A percentile compares a stretch with the other conserved stretches of the same genome.
Conservation (phyloP, 2,888 invertebrate genomes). For the Poecilobothrus nobilitatus region DNA sequence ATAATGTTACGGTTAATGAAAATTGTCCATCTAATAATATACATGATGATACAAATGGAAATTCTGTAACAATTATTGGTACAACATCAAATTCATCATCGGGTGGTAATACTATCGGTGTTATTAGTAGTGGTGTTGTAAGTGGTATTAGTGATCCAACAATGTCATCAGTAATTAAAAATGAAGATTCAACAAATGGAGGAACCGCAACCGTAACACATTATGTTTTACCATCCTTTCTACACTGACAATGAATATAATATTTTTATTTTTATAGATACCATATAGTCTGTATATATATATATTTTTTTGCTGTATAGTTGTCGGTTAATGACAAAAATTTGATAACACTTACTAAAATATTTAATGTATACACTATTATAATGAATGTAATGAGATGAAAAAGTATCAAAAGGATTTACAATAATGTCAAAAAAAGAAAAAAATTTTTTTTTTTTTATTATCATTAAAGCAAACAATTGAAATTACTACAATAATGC, state of each 20-base stretch:
- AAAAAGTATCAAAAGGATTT: no score
- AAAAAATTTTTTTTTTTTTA: no score
- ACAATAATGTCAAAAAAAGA: no score
- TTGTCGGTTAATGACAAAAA: no score
- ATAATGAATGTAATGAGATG: no score
- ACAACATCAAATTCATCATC: background rate
- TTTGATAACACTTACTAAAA: no score
- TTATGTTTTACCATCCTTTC: constrained; percentile 45
- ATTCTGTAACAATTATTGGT: background rate
- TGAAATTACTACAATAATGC: no score
- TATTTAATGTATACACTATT: no score
- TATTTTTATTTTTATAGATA: no score
- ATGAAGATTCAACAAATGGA: constrained; percentile 32
- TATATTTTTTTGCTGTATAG: no score
- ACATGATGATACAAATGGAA: constrained; percentile 18
- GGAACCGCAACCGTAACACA: constrained; percentile 34
- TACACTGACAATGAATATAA: constrained; percentile 36
- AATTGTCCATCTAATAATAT: background rate
- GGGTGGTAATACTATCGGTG: background rate
- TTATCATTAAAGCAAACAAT: no score
- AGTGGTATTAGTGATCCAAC: constrained; percentile 28
- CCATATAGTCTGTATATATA: no score
- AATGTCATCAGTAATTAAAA: constrained; percentile 41
- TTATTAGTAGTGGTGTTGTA: background rate
- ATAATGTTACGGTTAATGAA: background rate